Base-by-base conservation (phyloP, 30 jellyfish, hydroid and myxozoan species). In the Morbakka virulenta region DNA sequence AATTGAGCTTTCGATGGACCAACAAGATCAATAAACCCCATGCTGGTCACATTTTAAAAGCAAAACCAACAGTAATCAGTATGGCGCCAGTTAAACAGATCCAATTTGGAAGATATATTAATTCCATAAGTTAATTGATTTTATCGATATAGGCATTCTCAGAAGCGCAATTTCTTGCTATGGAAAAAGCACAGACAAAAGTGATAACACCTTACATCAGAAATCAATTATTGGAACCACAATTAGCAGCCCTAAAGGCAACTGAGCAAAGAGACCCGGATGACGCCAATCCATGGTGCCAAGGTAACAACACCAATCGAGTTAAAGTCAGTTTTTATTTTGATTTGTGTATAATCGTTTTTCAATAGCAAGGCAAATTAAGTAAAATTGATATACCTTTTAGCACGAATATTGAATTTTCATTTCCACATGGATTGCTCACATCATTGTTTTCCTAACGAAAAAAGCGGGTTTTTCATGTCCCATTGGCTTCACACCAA, bases 241-340 rank as follows among this genome's bases (percentile, higher is more conserved):
- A 86, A 64, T 27, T 64, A 0, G 28, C 41, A 24, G 96, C 96
- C 2, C 62, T 80, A 14, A 32, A 35, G 0, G 66, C 93, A 21
- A 84, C 52, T 2, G 87, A 77, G 84, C 83, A 47, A 24, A 51
- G 64, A 4, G 96, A 86, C 41, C 96, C 96, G 0, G 30, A 24
- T 49, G 96, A 86, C 4, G 81, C 72, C 6, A 85, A 86, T 25
- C 96, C 96, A 0, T 86, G 93, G 93, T 68, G 93, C 70, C 48
- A 48, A 79, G 90, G 90, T 79, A 67, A n/a, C n/a, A n/a, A n/a
- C n/a, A n/a, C n/a, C 14, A n/a, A 9, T n/a, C 12, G 12, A 47
- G n/a, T 47, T 12, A 47, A 9, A n/a, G n/a, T 47, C 12, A n/a
- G n/a, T n/a, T n/a, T n/a, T n/a, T n/a, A n/a, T 57, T 62, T 34